Percentiles rank a stretch among this genome's conserved stretches.
These are phyloP conservation scores for Ethmia dodecea DNA, from an alignment of 2,888 invertebrate genomes.

Conservation along the genomic window DNA sequence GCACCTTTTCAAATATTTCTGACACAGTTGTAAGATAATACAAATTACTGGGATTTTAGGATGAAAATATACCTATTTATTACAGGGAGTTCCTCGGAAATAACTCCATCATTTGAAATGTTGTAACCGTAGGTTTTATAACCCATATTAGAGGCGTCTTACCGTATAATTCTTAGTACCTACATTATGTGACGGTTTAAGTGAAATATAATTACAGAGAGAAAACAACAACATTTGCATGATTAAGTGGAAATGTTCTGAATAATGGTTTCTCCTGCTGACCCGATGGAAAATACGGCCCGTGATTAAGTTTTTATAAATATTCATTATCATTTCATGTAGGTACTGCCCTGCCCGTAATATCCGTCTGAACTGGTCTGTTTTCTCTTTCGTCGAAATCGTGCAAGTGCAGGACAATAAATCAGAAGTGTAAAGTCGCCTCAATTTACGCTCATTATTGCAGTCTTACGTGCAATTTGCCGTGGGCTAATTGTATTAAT, in stretches of 20 bases:
- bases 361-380: slow-evolving; percentile 67
- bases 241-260: slow-evolving; percentile 67
- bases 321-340: slow-evolving; percentile 73
- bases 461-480: slow-evolving; percentile 72
- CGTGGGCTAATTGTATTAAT: slow-evolving; percentile 74
- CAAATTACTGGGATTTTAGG: too few relatives aligned
- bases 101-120: too few relatives aligned
- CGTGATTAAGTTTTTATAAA: slow-evolving; percentile 72
- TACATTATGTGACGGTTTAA: slow-evolving; percentile 28
- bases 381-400: slow-evolving; percentile 76
- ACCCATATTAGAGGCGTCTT: too few relatives aligned
- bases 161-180: too few relatives aligned
- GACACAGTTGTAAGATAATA: too few relatives aligned
- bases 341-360: slow-evolving; percentile 67
- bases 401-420: slow-evolving; percentile 71
- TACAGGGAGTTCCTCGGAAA: too few relatives aligned
- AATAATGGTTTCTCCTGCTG: slow-evolving; percentile 61
- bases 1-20: too few relatives aligned
- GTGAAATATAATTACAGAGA: slow-evolving; percentile 44
- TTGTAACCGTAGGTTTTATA: too few relatives aligned
- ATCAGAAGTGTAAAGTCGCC: slow-evolving; percentile 76
- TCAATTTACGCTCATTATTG: slow-evolving; percentile 75
- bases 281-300: slow-evolving; percentile 55
- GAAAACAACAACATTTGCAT: slow-evolving; percentile 50
- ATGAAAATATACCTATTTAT: too few relatives aligned